Evolutionary conservation across 2,113 vertebrate genomes (phyloP), one percentile per base, ranked within the genome.

Genomic region (Pristiophorus japonicus): DNA sequence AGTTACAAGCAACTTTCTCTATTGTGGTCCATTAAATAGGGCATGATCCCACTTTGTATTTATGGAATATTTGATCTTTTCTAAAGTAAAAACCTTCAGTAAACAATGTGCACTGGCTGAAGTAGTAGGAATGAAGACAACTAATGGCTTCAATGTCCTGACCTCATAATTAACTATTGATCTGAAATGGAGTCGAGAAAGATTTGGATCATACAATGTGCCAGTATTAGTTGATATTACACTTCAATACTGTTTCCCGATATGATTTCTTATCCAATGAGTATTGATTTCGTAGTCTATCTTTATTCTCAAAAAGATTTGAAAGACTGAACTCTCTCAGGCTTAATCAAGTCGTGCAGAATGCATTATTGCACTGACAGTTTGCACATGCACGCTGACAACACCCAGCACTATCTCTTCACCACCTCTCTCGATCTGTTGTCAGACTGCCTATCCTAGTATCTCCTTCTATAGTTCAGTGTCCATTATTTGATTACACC

Each of bases 231-330:
- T 93, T 65, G 20, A 38, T n/a, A 22, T 66, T 45, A 93, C 18
- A 93, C 16, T 66, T 38, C 20, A 66, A 20, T 22, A 6, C 22
- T 66, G 63, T 45, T 45, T 16, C 12, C 38, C 24, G 22, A 38
- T 42, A 42, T 93, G n/a, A 2, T 66, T 38, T 93, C n/a, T 7
- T 65, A 45, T 11, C 45, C 81, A 59, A 90, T 30, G 12, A 4
- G 18, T 93, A 93, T 93, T 93, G 91, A 93, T 93, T 93, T 66
- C 59, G 66, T 93, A 42, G 42, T 45, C 24, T 47, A 94, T 70
- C 67, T 47, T 30, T 30, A n/a, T 67, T 94, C 22, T 70, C 59
- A 67, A 45, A 94, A 45, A 42, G 62, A 27, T 67, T 94, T 67
- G 92, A n/a, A 67, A 94, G 42, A 42, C 63, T 66, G 22, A 22